Percentiles rank a stretch among this genome's conserved stretches.
These are phyloP conservation scores for Tupaia chinensis DNA, from an alignment of 2,113 vertebrate genomes.

Conservation along the genomic window DNA sequence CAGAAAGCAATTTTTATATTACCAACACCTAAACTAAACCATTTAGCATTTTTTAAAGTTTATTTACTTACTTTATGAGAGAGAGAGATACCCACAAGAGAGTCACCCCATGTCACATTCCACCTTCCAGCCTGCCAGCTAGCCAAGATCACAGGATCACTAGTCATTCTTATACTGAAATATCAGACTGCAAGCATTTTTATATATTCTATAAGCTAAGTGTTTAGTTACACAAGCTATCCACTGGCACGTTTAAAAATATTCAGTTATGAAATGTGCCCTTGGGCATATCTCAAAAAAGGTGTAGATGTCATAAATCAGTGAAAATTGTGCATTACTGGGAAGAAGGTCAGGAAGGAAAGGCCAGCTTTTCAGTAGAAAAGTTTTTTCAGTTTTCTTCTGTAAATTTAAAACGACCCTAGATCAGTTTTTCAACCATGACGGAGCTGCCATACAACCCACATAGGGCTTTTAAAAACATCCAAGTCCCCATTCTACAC, in stretches of 20 bases:
- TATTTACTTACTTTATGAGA: neutral
- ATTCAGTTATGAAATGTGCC: neutral
- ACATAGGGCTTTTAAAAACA: constrained; percentile 27
- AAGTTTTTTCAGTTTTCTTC: neutral
- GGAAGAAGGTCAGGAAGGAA: constrained; percentile 29
- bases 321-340: constrained; percentile 29
- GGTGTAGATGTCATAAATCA: neutral
- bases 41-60: constrained; percentile 37
- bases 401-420: neutral
- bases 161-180: constrained; percentile 32
- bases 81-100: too few species aligned
- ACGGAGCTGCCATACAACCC: neutral
- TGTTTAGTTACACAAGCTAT: constrained; percentile 16
- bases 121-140: too few species aligned
- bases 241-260: neutral
- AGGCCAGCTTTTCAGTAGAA: neutral
- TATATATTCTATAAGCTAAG: constrained; percentile 9
- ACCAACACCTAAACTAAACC: constrained; percentile 34
- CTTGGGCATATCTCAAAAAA: neutral
- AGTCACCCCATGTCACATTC: too few species aligned
- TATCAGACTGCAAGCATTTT: neutral
- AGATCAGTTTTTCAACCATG: neutral
- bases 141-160: too few species aligned
- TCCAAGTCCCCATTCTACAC: neutral
- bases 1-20: constrained; percentile 68